Base-by-base conservation (phyloP, 1,140 invertebrate genomes). In the Ceratosolen solmsi region DNA sequence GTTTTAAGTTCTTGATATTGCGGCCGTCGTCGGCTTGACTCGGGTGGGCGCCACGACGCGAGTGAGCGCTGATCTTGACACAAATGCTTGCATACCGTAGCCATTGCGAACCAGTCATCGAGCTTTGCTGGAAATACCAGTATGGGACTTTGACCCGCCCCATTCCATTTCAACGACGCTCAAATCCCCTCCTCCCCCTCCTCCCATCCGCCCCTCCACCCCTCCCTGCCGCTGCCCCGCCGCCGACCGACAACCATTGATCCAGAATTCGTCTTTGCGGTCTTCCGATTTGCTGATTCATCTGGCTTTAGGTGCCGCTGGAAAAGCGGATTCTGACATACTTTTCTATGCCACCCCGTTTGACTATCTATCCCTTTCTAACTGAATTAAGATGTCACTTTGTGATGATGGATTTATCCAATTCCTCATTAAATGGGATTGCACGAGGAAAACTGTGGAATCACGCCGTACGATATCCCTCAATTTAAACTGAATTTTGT, bases 11-110 rank as follows among this genome's bases (percentile, higher is more conserved):
- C 33, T 68, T 8, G 33, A 22, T 13, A 4, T 22, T 20, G 33
- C 22, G 25, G 38, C 13, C 38, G 38, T 46, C 20, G 25, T 54
- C 20, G 20, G 46, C 25, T 51, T 51, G 30, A 72, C 25, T 51
- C 25, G 13, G 11, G 4, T 15, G 33, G 46, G 70, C 71, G 27
- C 38, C 38, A 33, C 25, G 56, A 30, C 20, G 46, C 36, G 63
- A 15, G 17, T 38, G 77, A 51, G 56, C 20, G 82, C 54, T 89
- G 88, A 89, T 89, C 88, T 89, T 89, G 88, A 89, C 88, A 87
- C 86, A 82, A 83, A 89, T 89, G 82, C 83, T 74, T 30, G 41
- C 84, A 83, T 82, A 75, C 81, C 80, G 74, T 46, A 81, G 82
- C 80, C 83, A 74, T 80, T 75, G 60, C 56, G 83, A 78, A 80